Percentiles rank a stretch among this genome's conserved stretches.
Conservation (phyloP, 2,888 invertebrate species). For the Girardia tigrina region DNA sequence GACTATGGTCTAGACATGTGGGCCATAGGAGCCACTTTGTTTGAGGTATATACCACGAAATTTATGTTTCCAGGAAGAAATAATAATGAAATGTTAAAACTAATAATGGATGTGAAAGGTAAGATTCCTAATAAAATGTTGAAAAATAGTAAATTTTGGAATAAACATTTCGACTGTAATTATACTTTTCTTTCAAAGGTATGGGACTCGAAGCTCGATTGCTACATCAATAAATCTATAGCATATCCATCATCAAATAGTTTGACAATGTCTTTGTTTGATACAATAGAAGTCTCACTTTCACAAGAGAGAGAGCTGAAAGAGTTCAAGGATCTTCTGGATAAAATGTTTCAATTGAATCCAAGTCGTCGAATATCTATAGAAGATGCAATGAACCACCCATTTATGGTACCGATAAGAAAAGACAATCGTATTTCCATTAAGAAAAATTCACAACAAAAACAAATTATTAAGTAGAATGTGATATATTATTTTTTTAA, state of each 20-base stretch:
- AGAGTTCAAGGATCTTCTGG: background rate
- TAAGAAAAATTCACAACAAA: too few species aligned
- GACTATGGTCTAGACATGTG: slow-evolving; percentile 95
- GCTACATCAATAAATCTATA: background rate
- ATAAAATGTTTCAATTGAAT: background rate
- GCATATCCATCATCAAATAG: background rate
- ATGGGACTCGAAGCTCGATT: slow-evolving; percentile 60
- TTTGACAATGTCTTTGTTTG: background rate
- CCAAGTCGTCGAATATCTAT: background rate
- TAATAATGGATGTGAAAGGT: slow-evolving; percentile 84
- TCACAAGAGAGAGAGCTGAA: background rate
- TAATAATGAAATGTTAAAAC: slow-evolving; percentile 93
- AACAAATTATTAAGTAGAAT: too few species aligned
- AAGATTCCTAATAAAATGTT: slow-evolving; percentile 92
- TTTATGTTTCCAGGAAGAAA: slow-evolving; percentile 94
- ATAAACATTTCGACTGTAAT: slow-evolving; percentile 85
- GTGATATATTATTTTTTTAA: too few species aligned
- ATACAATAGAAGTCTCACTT: background rate
- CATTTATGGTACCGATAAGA: too few species aligned
- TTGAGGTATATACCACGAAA: slow-evolving; percentile 88
- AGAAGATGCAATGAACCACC: background rate
- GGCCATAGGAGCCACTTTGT: slow-evolving; percentile 94
- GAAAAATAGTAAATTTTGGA: slow-evolving; percentile 78
- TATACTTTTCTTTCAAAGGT: slow-evolving; percentile 93
- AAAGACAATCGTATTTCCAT: too few species aligned